A percentile compares a stretch with the other conserved stretches of the same genome.
phyloP scores from a whole-genome alignment of 2,888 invertebrate genomes.

The Rotaria macrura region DNA sequence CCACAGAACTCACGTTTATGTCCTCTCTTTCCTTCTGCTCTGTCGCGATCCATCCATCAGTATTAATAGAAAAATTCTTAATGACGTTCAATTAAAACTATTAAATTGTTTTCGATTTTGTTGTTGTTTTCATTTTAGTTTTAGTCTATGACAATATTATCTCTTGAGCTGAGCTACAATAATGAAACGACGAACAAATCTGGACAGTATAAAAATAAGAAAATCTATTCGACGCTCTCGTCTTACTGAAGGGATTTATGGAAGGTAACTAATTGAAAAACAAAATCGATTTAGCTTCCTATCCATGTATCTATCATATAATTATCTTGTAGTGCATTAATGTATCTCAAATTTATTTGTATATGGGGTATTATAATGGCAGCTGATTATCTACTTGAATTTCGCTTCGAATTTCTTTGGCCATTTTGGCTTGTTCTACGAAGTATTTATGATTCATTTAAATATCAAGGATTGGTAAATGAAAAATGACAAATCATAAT shows the following conservation, averaged over 20 bases:
- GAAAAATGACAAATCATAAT: conserved; percentile 7
- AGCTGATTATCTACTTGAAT: conserved; percentile 90
- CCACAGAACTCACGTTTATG: conserved; percentile 1
- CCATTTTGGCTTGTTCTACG: conserved; percentile 90
- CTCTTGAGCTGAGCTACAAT: not conserved
- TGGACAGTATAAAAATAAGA: conserved; percentile 1
- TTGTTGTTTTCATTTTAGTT: not conserved
- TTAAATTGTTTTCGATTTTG: not conserved
- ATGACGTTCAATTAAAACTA: not conserved
- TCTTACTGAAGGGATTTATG: conserved; percentile 5
- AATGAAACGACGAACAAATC: conserved; percentile 17
- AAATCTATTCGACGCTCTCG: conserved; percentile 11
- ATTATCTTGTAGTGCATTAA: conserved; percentile 63
- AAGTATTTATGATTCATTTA: conserved; percentile 90
- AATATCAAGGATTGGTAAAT: conserved; percentile 89
- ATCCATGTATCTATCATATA: not conserved
- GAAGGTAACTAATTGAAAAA: not conserved
- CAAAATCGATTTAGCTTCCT: not conserved
- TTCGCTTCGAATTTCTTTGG: conserved; percentile 97
- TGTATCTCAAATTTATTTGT: conserved; percentile 85
- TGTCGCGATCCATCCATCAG: not conserved
- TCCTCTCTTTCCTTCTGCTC: not conserved
- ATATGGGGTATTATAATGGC: conserved; percentile 85
- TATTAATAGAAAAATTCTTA: not conserved
- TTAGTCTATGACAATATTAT: conserved; percentile 3